These are phyloP conservation scores for Lindbergichthys nudifrons DNA, from an alignment of 2,797 vertebrate genomes.

Conservation along the genomic window DNA sequence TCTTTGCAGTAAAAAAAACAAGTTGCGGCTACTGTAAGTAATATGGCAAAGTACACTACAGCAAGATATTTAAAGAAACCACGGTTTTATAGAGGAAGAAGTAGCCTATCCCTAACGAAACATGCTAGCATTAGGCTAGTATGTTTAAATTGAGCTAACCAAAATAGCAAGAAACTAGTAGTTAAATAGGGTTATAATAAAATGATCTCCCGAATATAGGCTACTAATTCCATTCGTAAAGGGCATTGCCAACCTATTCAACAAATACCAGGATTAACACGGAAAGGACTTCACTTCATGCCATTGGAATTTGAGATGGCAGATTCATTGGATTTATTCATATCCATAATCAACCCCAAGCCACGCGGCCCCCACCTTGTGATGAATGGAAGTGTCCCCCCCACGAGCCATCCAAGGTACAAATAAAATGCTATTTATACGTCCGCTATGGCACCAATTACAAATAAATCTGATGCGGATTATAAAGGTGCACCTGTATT, in stretches of 20 bases:
- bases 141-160: background rate
- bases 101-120: background rate
- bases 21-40: background rate
- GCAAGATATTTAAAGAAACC: background rate
- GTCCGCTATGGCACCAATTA: background rate
- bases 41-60: background rate
- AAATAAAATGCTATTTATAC: background rate
- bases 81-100: background rate
- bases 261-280: no score
- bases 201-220: no score
- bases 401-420: background rate
- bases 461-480: no score
- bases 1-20: background rate
- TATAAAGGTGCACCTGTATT: background rate
- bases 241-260: no score
- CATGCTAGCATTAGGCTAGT: background rate
- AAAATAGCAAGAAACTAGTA: background rate
- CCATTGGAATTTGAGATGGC: background rate
- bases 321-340: conserved; percentile 1
- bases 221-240: no score
- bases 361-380: background rate
- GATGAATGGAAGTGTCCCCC: background rate
- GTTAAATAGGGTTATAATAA: no score
- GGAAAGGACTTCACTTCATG: background rate
- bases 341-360: background rate